phyloP scores from a whole-genome alignment of 2,113 vertebrate genomes.

The Trinectes maculatus region DNA sequence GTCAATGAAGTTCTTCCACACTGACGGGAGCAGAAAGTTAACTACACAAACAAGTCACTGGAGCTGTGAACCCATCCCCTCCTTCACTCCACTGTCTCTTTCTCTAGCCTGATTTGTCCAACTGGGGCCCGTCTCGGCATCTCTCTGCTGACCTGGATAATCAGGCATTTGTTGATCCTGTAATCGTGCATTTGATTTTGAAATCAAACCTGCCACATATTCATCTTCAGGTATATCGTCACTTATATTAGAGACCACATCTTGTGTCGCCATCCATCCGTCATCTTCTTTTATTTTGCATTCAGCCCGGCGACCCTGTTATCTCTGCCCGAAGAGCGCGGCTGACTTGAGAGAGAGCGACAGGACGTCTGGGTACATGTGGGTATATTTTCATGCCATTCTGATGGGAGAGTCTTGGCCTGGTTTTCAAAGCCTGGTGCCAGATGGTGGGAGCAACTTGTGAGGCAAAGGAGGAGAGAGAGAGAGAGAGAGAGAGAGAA shows the following conservation, averaged over 20 bases:
- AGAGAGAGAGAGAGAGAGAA: not conserved
- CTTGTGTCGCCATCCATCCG: slow-evolving; percentile 16
- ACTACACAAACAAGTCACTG: slow-evolving; percentile 69
- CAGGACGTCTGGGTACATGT: slow-evolving; percentile 66
- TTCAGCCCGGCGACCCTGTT: slow-evolving; percentile 34
- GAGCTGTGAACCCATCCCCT: slow-evolving; percentile 50
- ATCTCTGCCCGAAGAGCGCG: slow-evolving; percentile 48
- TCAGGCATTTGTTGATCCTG: slow-evolving; percentile 13
- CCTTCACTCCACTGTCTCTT: slow-evolving; percentile 29
- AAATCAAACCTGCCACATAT: slow-evolving; percentile 3
- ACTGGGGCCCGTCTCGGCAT: slow-evolving; percentile 15
- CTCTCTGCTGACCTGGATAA: slow-evolving; percentile 40
- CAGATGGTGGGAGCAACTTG: slow-evolving; percentile 80
- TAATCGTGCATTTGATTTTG: slow-evolving; percentile 13
- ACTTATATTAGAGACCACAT: not conserved
- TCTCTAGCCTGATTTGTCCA: slow-evolving; percentile 33
- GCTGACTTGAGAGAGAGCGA: slow-evolving; percentile 69
- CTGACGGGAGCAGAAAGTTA: slow-evolving; percentile 76
- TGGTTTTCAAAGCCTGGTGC: slow-evolving; percentile 79
- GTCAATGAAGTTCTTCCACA: slow-evolving; percentile 72
- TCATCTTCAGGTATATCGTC: slow-evolving; percentile 8
- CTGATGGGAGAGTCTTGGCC: slow-evolving; percentile 82
- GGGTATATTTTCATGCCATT: slow-evolving; percentile 78
- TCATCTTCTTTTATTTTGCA: slow-evolving; percentile 25
- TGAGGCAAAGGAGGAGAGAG: slow-evolving; percentile 71